Conservation (phyloP, 1,140 invertebrate species). For the Melipona quadrifasciata region DNA sequence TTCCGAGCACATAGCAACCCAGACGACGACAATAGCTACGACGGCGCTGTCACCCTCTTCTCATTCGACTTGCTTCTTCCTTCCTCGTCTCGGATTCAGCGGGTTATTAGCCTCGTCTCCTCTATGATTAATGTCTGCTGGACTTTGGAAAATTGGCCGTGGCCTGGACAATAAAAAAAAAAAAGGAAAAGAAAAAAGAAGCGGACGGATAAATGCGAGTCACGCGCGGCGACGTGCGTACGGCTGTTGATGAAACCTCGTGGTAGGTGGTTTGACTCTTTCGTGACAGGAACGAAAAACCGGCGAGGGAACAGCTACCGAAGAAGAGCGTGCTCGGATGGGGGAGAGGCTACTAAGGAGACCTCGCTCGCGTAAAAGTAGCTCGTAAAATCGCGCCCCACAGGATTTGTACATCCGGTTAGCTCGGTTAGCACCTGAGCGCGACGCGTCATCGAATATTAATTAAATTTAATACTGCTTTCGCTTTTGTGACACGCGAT, state of each 20-base stretch:
- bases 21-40: slow-evolving; percentile 42
- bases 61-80: background rate
- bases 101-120: slow-evolving; percentile 69
- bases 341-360: background rate
- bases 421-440: slow-evolving; percentile 29
- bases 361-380: slow-evolving; percentile 58
- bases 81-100: slow-evolving; percentile 19
- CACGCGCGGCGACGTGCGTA: slow-evolving; percentile 76
- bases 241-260: slow-evolving; percentile 75
- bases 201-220: slow-evolving; percentile 76
- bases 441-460: slow-evolving; percentile 59
- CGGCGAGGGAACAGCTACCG: background rate
- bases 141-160: slow-evolving; percentile 71
- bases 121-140: slow-evolving; percentile 67
- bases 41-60: background rate
- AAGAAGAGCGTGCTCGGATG: slow-evolving; percentile 29
- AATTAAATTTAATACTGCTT: slow-evolving; percentile 43
- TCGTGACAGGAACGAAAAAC: slow-evolving; percentile 26
- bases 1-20: slow-evolving; percentile 27
- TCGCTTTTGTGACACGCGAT: slow-evolving; percentile 31
- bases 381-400: slow-evolving; percentile 48
- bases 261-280: slow-evolving; percentile 65
- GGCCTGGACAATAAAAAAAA: slow-evolving; percentile 48
- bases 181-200: slow-evolving; percentile 53
- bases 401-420: slow-evolving; percentile 61